Percentiles rank a stretch among this genome's conserved stretches.
Conservation (phyloP, 2,113 vertebrate genomes). For the Eublepharis macularius region DNA sequence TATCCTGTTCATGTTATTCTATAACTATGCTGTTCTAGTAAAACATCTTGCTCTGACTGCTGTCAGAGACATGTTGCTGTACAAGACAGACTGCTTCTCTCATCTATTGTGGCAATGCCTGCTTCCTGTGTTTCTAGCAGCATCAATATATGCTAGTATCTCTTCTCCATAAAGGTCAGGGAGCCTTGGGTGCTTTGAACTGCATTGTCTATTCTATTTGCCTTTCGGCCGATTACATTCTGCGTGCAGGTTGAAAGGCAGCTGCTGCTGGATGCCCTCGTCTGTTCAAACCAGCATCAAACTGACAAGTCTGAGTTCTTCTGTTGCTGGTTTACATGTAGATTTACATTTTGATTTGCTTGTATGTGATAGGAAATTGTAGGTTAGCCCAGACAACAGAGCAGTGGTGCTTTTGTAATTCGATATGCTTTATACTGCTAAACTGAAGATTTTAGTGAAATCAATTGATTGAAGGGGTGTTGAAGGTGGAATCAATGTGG, state of each 20-base stretch:
- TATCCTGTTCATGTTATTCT: conserved; percentile 1
- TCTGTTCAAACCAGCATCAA: conserved; percentile 13
- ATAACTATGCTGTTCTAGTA: neutral
- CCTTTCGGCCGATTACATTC: neutral
- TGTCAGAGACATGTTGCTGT: neutral
- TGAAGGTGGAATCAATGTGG: conserved; percentile 68
- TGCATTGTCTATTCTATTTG: neutral
- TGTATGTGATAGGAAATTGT: neutral
- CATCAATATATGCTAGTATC: neutral
- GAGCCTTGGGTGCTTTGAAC: conserved; percentile 26
- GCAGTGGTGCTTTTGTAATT: conserved; percentile 49
- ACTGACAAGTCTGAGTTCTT: neutral
- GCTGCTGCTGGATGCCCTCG: conserved; percentile 17
- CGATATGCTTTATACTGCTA: conserved; percentile 57
- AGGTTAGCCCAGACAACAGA: conserved; percentile 18
- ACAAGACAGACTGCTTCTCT: neutral
- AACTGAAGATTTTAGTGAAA: conserved; percentile 74
- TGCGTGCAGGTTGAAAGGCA: neutral
- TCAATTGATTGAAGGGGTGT: conserved; percentile 66
- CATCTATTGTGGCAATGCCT: neutral
- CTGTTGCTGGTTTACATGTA: neutral
- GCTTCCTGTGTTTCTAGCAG: neutral
- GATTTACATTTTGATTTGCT: neutral
- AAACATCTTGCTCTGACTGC: neutral
- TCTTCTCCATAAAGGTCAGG: conserved; percentile 16